These are phyloP conservation scores for Littorina saxatilis DNA, from an alignment of 1,140 invertebrate genomes.

Conservation along the genomic window DNA sequence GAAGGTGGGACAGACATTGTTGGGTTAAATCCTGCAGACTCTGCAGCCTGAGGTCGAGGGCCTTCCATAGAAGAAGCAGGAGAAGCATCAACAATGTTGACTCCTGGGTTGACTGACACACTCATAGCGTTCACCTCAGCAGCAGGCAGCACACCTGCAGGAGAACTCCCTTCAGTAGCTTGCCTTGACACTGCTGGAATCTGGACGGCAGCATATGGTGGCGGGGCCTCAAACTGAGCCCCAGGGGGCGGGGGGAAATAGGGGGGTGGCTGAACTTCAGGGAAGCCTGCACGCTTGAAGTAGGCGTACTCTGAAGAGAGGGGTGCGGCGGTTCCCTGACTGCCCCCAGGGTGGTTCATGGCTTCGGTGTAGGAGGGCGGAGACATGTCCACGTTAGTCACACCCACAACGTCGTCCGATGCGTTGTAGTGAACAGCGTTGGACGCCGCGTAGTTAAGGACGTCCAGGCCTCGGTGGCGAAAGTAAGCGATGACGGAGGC, in stretches of 20 bases:
- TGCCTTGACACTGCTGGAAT: too few relatives aligned
- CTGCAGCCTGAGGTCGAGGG: too few relatives aligned
- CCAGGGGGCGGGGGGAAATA: not conserved
- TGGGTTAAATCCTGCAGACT: not conserved
- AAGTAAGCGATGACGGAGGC: constrained; percentile 12
- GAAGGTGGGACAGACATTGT: not conserved
- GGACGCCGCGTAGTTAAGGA: not conserved
- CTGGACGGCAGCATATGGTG: too few relatives aligned
- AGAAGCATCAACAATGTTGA: not conserved
- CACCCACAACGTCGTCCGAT: not conserved
- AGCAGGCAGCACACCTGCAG: not conserved
- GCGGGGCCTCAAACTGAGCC: not conserved
- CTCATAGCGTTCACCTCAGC: not conserved
- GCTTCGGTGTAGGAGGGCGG: not conserved
- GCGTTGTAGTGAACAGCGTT: not conserved
- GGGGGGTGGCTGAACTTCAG: not conserved
- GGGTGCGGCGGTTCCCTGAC: not conserved
- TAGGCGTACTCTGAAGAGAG: not conserved
- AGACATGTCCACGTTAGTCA: not conserved
- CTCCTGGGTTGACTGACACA: too few relatives aligned
- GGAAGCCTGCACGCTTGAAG: not conserved
- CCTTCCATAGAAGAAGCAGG: not conserved
- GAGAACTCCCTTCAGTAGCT: not conserved
- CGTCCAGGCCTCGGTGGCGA: not conserved
- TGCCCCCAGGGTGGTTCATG: not conserved